phyloP scores from a whole-genome alignment of 2,797 vertebrate species.

The Pelobates cultripes region DNA sequence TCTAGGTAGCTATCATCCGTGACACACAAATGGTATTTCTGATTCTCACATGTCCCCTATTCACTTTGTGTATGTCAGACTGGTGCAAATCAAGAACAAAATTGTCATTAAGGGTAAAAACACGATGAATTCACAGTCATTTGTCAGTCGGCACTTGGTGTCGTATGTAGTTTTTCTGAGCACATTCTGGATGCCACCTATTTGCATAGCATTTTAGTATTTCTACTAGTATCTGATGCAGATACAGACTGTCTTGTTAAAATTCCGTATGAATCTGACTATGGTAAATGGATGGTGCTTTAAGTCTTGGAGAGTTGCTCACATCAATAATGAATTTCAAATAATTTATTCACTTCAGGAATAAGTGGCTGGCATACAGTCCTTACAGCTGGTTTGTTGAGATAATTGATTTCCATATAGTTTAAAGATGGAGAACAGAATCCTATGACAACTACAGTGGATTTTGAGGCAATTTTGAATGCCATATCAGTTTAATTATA shows the following conservation, averaged over 20 bases:
- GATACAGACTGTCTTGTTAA: constrained; percentile 75
- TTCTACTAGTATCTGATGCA: constrained; percentile 60
- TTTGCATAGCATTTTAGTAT: constrained; percentile 76
- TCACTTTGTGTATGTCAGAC: constrained; percentile 77
- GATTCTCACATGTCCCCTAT: constrained; percentile 65
- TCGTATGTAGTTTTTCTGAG: constrained; percentile 42
- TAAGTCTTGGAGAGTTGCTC: constrained; percentile 80
- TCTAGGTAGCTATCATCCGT: constrained; percentile 80
- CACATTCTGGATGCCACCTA: constrained; percentile 61
- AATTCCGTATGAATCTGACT: constrained; percentile 74
- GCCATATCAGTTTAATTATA: constrained; percentile 83
- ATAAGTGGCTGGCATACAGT: constrained; percentile 86
- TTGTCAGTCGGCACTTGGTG: constrained; percentile 69
- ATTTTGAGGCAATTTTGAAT: constrained; percentile 70
- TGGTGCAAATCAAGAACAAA: constrained; percentile 70
- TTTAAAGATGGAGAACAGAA: constrained; percentile 83
- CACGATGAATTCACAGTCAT: constrained; percentile 69
- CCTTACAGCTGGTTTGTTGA: constrained; percentile 91
- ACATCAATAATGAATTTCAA: constrained; percentile 90
- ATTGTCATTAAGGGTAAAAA: constrained; percentile 77
- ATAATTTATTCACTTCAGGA: constrained; percentile 93
- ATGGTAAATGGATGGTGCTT: constrained; percentile 70
- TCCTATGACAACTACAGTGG: constrained; percentile 73
- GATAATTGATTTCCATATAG: constrained; percentile 97
- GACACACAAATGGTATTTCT: constrained; percentile 78